Base-by-base conservation (phyloP, 1,140 invertebrate species). In the Spodoptera litura region DNA sequence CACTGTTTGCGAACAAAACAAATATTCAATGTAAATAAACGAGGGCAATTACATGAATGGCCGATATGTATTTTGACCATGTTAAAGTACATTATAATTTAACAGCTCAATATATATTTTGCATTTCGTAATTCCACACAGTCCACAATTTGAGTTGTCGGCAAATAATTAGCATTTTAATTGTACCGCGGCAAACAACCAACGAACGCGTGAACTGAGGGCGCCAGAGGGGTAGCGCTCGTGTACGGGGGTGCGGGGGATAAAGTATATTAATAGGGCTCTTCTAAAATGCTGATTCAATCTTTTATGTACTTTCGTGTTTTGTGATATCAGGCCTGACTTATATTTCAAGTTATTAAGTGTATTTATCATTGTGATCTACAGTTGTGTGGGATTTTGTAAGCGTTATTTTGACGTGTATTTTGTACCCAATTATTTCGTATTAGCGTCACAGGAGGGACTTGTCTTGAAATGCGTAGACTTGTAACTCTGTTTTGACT, bases 101-200 rank as follows among this genome's bases (percentile, higher is more conserved):
- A 51, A 59, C 25, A 20, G 59, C 59, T 52, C 59, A 53, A 75
- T 75, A 75, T 75, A 70, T 53, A 70, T 75, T 75, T 61, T n/a
- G 72, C 44, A 27, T 62, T 78, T 76, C 80, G 49, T 81, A 74
- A 62, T 70, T 75, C 77, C 59, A 51, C 38, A 68, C 31, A 66
- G 74, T 70, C 61, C 74, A 53, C 73, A 79, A 73, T 83, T 62
- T 75, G 79, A 81, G 49, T 79, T 70, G 79, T 78, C 78, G 61
- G 79, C 79, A 79, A 83, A 83, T 79, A 83, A 83, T 83, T 83
- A 83, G 79, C 82, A 83, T 83, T 81, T 83, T 83, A 83, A 83
- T 83, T 81, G 79, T 79, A 13, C 56, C 52, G 11, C 31, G 56
- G 71, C 81, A 80, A 83, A 80, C 80, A 81, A 68, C 51, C 62